Conservation (phyloP, 2,113 vertebrate genomes). For the human region GRCh38 chr4:72327001-72327500, state of each 20-base stretch:
- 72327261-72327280: background rate
- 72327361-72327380: background rate
- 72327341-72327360: background rate
- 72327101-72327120: conserved; percentile 10
- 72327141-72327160: background rate
- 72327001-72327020: conserved; percentile 27
- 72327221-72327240: background rate
- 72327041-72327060: background rate
- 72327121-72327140: conserved; percentile 11
- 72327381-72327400: background rate
- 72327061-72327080: background rate
- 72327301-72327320: too few relatives aligned
- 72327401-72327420: background rate
- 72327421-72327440: background rate
- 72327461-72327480: background rate
- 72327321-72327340: background rate
- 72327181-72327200: background rate
- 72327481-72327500: background rate
- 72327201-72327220: background rate
- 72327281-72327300: background rate
- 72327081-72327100: conserved; percentile 36
- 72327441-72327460: background rate
- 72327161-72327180: background rate
- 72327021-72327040: conserved; percentile 13
- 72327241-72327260: background rate